Percentiles rank a stretch among this genome's conserved stretches.
Conservation (phyloP, 2,797 vertebrate genomes). For the Mormyrops boulengeri region DNA sequence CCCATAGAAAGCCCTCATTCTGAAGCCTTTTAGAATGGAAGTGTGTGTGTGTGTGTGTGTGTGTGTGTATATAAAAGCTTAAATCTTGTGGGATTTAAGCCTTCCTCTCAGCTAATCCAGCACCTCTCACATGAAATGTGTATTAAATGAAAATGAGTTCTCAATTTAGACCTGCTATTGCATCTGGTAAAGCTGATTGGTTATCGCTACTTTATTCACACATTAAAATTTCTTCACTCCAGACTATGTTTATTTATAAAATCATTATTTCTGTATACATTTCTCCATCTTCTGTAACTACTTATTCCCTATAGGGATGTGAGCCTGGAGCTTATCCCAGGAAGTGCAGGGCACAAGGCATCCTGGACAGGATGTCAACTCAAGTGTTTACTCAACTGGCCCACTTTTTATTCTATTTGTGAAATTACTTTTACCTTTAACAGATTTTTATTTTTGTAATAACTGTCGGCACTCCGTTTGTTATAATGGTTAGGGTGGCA, state of each 20-base stretch:
- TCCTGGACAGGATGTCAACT: not conserved
- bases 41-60: too few species aligned
- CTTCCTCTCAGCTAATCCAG: not conserved
- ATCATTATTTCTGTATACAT: not conserved
- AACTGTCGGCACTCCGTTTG: not conserved
- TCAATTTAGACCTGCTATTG: not conserved
- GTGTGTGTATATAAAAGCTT: not conserved
- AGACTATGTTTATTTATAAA: not conserved
- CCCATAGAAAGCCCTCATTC: not conserved
- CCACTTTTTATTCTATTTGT: not conserved
- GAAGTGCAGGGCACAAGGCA: not conserved
- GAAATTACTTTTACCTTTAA: not conserved
- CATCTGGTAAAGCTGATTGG: not conserved
- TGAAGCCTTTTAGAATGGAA: not conserved
- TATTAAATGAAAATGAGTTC: not conserved
- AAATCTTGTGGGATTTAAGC: not conserved
- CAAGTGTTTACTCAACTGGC: not conserved
- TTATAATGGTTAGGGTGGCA: not conserved
- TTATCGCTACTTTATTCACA: not conserved
- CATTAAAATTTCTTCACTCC: not conserved
- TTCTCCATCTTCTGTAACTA: not conserved
- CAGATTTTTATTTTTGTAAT: conserved; percentile 11
- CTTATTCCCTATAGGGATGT: not conserved
- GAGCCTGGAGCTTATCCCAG: not conserved
- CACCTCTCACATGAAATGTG: not conserved